Evolutionary conservation across 2,888 invertebrate genomes (phyloP), one percentile per base, ranked within the genome.

Genomic region (Mythimna vitellina): DNA sequence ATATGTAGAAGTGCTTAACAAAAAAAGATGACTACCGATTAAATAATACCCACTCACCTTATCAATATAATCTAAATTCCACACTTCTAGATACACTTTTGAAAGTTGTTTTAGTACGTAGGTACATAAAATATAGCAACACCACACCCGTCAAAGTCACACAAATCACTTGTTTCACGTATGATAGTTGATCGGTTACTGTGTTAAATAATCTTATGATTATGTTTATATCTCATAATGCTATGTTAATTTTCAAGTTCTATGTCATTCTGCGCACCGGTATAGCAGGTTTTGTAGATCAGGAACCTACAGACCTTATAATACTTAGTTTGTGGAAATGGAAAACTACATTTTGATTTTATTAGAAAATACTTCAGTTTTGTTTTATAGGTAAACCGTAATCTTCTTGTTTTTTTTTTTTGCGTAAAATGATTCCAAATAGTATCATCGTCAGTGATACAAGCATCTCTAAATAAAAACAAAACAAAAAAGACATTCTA

Each of bases 211-310:
- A 88, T 87, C 82, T 82, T 77, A 86, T 83, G 85, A 91, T 91
- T 88, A 91, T 88, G 90, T 92, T 90, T 77, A 72, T 93, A 92
- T 88, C 87, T 82, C 84, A 83, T 89, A 90, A 90, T 88, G 70
- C 65, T 94, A 94, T 94, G 95, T 91, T 84, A 94, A 94, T 93
- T 92, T 93, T 93, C 94, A 94, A 95, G 94, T 95, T 94, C 92
- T 93, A 92, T 94, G 94, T 91, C 93, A 93, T 90, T 89, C 82
- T 80, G 83, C 84, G 85, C 86, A 89, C 92, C 84, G 86, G 91
- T 88, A 65, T 74, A 85, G 86, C 92, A 86, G 91, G 92, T 93
- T 93, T 87, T 82, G 70, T 87, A 76, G 81, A 77, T 75, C 76
- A 73, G 78, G 78, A 82, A 78, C 81, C 78, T 70, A 73, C 74